Percentiles rank a stretch among this genome's conserved stretches.
These are phyloP conservation scores for Homarus americanus DNA, from an alignment of 1,140 invertebrate genomes.

Conservation along the genomic window DNA sequence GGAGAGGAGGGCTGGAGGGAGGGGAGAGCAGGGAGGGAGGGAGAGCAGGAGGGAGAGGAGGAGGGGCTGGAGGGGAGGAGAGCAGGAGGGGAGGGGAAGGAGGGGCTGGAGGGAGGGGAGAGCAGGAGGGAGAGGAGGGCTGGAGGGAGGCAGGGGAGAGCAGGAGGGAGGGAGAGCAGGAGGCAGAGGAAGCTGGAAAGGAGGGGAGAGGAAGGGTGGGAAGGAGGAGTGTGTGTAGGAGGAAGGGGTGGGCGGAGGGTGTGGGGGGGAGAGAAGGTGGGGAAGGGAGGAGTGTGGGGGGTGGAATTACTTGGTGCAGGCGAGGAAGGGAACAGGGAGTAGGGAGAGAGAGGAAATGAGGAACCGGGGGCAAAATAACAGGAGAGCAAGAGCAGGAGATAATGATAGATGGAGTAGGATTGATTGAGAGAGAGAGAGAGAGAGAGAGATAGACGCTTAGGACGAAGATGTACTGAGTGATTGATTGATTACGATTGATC, in stretches of 20 bases:
- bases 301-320: no score
- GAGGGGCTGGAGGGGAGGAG: no score
- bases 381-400: background rate
- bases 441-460: no score
- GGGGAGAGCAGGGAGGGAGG: no score
- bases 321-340: background rate
- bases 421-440: background rate
- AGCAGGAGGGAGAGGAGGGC: no score
- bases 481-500: no score
- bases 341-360: background rate
- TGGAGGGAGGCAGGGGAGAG: background rate
- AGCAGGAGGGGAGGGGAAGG: no score
- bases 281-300: background rate
- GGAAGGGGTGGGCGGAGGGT: no score
- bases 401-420: no score
- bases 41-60: no score
- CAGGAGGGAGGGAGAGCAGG: background rate
- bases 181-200: background rate
- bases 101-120: no score
- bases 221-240: background rate
- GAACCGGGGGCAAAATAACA: background rate
- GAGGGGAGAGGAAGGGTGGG: background rate
- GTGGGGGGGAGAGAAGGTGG: background rate
- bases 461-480: no score
- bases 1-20: background rate